Conservation (phyloP, 2,888 invertebrate genomes). For the Nomada hirtipes region DNA sequence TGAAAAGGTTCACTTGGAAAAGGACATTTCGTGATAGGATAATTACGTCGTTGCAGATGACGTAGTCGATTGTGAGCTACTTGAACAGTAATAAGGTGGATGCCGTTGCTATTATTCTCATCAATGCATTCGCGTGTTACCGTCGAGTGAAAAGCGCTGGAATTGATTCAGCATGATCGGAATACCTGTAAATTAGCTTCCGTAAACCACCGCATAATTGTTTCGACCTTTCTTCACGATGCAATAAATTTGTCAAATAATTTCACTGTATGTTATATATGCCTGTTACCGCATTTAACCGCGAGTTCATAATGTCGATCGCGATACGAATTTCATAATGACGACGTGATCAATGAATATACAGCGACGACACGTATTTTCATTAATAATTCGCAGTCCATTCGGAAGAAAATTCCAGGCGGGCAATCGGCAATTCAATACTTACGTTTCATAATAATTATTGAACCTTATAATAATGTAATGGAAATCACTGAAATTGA, state of each 20-base stretch:
- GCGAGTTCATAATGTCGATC: no score
- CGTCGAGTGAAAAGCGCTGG: constrained; percentile 35
- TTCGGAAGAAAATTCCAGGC: background rate
- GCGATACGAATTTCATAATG: background rate
- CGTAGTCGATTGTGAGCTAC: background rate
- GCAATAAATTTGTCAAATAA: constrained; percentile 6
- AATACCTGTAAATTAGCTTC: constrained; percentile 23
- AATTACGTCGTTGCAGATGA: background rate
- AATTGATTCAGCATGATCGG: constrained; percentile 37
- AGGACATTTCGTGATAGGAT: background rate
- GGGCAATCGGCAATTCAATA: background rate
- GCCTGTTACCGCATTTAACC: background rate
- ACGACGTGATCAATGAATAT: background rate
- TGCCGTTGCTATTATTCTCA: constrained; percentile 7
- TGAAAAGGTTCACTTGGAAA: background rate
- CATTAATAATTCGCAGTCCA: background rate
- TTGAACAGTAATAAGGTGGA: constrained; percentile 32
- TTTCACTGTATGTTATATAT: background rate
- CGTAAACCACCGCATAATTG: background rate
- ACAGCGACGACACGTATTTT: background rate
- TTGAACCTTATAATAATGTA: background rate
- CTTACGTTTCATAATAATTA: background rate
- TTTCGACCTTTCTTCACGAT: constrained; percentile 22
- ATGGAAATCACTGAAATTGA: background rate
- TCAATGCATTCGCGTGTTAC: constrained; percentile 25